Conservation (phyloP, 1,140 invertebrate species). For the Panagrolaimus sp. region DNA sequence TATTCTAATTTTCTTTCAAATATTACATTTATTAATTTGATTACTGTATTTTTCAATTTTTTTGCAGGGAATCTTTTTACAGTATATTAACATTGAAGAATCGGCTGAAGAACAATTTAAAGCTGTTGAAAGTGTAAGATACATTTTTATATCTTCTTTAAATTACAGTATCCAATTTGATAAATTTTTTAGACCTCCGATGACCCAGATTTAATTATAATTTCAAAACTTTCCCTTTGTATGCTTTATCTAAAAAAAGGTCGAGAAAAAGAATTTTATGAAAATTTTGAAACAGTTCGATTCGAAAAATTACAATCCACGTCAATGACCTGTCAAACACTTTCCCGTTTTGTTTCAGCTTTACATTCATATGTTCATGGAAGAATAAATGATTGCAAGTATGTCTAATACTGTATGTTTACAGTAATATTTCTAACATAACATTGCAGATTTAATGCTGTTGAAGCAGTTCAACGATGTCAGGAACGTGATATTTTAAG, state of each 20-base stretch:
- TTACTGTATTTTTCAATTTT: too few species aligned
- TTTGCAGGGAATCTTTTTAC: conserved; percentile 3
- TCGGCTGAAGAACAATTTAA: background rate
- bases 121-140: background rate
- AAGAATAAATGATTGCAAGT: background rate
- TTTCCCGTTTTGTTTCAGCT: background rate
- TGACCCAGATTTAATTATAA: background rate
- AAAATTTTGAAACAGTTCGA: background rate
- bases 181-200: background rate
- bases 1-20: too few species aligned
- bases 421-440: too few species aligned
- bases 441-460: background rate
- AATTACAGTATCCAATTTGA: too few species aligned
- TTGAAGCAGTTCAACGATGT: conserved; percentile 5
- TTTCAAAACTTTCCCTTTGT: conserved; percentile 10
- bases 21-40: too few species aligned
- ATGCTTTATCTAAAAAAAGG: conserved; percentile 1
- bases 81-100: background rate
- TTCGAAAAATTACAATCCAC: background rate
- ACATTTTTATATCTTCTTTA: too few species aligned
- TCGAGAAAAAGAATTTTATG: conserved; percentile 11
- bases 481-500: background rate
- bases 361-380: conserved; percentile 10
- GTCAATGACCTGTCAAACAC: background rate
- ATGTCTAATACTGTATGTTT: too few species aligned